phyloP scores from a whole-genome alignment of 2,888 invertebrate species.

The Nebria brevicollis region DNA sequence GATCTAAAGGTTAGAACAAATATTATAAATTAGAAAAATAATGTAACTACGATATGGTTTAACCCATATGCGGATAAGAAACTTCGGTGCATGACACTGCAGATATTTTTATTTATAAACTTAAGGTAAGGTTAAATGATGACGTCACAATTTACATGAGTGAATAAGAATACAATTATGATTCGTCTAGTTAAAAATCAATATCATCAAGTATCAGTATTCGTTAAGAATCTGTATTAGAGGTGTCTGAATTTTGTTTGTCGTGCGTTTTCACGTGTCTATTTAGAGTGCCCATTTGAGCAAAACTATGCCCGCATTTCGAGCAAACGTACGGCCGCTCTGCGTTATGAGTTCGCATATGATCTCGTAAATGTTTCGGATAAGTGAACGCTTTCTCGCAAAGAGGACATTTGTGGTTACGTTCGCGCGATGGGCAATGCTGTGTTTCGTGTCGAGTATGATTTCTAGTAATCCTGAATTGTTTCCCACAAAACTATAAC shows the following conservation, averaged over 20 bases:
- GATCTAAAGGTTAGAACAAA: too few relatives aligned
- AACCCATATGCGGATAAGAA: too few relatives aligned
- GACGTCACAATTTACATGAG: too few relatives aligned
- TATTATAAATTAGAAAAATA: too few relatives aligned
- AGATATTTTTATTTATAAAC: too few relatives aligned
- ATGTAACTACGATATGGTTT: too few relatives aligned
- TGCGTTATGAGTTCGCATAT: not conserved
- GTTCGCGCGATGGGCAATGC: not conserved
- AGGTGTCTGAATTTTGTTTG: not conserved
- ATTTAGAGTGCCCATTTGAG: not conserved
- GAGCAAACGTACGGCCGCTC: not conserved
- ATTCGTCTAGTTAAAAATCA: too few relatives aligned
- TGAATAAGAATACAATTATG: too few relatives aligned
- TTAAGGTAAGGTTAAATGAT: too few relatives aligned
- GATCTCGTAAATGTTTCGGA: constrained; percentile 26
- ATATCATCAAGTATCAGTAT: too few relatives aligned
- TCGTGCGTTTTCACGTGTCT: constrained; percentile 8
- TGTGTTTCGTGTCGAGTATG: not conserved
- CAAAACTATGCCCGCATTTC: not conserved
- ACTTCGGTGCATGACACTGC: too few relatives aligned
- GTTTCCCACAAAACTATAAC: not conserved
- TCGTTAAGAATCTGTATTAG: not conserved
- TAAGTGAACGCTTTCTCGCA: not conserved
- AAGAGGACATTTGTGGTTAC: not conserved
- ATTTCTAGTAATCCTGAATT: not conserved